Evolutionary conservation across 2,113 vertebrate genomes (phyloP).

Genomic region (Myxocyprinus asiaticus): DNA sequence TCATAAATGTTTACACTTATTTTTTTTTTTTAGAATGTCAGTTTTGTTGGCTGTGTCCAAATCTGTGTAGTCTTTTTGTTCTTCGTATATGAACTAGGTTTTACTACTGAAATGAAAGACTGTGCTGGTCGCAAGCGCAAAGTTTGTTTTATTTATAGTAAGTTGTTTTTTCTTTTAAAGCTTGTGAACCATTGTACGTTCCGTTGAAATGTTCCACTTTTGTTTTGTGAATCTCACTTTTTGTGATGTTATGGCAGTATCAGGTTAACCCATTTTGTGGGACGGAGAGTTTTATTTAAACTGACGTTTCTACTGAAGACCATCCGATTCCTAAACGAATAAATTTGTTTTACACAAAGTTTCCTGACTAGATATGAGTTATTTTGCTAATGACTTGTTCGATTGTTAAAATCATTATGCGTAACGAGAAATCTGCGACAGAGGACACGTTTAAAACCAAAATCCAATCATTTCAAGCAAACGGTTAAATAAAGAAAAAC

Average conservation of each 20-base stretch:
- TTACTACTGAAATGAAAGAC: conserved; percentile 70
- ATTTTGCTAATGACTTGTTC: conserved; percentile 26
- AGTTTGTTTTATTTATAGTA: conserved; percentile 92
- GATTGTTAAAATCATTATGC: no score
- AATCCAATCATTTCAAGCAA: not conserved
- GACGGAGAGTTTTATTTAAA: conserved; percentile 76
- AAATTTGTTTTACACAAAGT: conserved; percentile 80
- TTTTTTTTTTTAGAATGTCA: conserved; percentile 70
- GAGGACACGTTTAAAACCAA: no score
- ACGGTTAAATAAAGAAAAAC: not conserved
- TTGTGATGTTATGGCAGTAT: conserved; percentile 85
- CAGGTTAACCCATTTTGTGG: conserved; percentile 74
- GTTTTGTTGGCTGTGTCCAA: conserved; percentile 73
- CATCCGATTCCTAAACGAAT: conserved; percentile 84
- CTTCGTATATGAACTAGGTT: conserved; percentile 64
- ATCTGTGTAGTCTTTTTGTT: conserved; percentile 69
- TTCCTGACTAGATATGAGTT: conserved; percentile 52
- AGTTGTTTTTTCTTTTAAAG: conserved; percentile 64
- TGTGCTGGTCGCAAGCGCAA: conserved; percentile 85
- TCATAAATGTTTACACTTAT: conserved; percentile 85
- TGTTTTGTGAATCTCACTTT: conserved; percentile 75
- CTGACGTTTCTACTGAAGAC: conserved; percentile 70
- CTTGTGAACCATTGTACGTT: conserved; percentile 81
- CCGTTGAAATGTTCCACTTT: conserved; percentile 66
- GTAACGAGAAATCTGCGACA: no score